Evolutionary conservation across 2,888 invertebrate genomes (phyloP).

Genomic region (Drosophila maculinotata): DNA sequence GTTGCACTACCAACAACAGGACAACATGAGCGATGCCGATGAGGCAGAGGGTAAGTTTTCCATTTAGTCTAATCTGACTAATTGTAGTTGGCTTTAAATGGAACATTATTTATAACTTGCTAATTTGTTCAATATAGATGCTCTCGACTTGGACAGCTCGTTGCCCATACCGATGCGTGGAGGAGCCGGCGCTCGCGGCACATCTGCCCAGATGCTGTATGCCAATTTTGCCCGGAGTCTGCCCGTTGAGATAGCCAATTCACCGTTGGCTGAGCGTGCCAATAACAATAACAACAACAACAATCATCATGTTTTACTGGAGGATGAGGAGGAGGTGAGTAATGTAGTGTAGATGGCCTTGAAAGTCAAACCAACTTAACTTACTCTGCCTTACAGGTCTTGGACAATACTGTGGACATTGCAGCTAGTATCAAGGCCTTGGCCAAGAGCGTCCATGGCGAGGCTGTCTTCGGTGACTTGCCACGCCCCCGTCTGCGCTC

Average conservation of each 20-base stretch:
- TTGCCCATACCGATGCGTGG: slow-evolving; percentile 77
- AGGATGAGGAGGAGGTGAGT: slow-evolving; percentile 82
- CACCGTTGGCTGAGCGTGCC: slow-evolving; percentile 74
- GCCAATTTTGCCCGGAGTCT: slow-evolving; percentile 89
- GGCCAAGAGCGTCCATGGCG: slow-evolving; percentile 95
- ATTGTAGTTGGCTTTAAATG: too few species aligned
- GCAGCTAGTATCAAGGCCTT: slow-evolving; percentile 96
- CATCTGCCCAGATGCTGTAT: too few species aligned
- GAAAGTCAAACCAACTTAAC: not conserved
- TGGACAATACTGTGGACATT: slow-evolving; percentile 91
- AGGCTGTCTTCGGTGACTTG: slow-evolving; percentile 93
- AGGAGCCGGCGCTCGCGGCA: slow-evolving; percentile 24
- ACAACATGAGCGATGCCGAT: slow-evolving; percentile 88
- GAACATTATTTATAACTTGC: too few species aligned
- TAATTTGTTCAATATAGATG: too few species aligned
- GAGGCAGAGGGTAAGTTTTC: slow-evolving; percentile 90
- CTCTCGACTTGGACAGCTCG: slow-evolving; percentile 83
- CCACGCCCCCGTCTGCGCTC: slow-evolving; percentile 94
- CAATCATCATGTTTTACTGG: slow-evolving; percentile 37
- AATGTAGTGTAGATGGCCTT: slow-evolving; percentile 15
- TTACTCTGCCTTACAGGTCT: slow-evolving; percentile 70
- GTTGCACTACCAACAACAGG: slow-evolving; percentile 40
- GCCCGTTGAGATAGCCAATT: slow-evolving; percentile 90
- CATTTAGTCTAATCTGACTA: too few species aligned
- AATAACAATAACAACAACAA: slow-evolving; percentile 49